Percentiles rank a stretch among this genome's conserved stretches.
phyloP scores from a whole-genome alignment of 1,140 invertebrate genomes.

The Philotrypesis tridentata region DNA sequence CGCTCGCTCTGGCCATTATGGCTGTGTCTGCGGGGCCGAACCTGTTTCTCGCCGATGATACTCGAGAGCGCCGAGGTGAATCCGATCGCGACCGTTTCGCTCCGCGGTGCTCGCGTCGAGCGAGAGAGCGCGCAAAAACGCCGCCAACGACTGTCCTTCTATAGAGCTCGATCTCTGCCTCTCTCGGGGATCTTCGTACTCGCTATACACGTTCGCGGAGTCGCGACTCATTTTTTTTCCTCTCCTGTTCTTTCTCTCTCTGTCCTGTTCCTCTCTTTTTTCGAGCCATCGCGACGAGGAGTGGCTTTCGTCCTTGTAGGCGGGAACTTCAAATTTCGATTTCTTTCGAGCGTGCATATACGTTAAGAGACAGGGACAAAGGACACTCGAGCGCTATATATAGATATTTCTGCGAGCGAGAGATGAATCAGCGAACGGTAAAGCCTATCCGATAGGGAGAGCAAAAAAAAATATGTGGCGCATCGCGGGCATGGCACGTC shows the following conservation, averaged over 20 bases:
- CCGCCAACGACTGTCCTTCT: not conserved
- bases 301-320: not conserved
- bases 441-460: not conserved
- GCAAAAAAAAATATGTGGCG: not conserved
- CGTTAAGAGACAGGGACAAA: too few species aligned
- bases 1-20: not conserved
- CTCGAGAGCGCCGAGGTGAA: constrained; percentile 28
- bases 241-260: not conserved
- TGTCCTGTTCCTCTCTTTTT: not conserved
- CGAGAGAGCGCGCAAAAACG: not conserved
- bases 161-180: not conserved
- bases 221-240: too few species aligned
- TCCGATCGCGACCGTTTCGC: constrained; percentile 38
- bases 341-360: not conserved
- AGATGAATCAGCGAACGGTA: not conserved
- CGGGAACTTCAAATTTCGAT: not conserved
- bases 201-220: too few species aligned
- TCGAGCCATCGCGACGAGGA: not conserved
- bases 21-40: constrained; percentile 16
- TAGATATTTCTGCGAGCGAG: too few species aligned
- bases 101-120: not conserved
- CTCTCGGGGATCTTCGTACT: constrained; percentile 14
- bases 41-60: constrained; percentile 28
- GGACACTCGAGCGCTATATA: not conserved
- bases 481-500: not conserved